These are phyloP conservation scores for Apaloderma vittatum DNA, from an alignment of 2,113 vertebrate species.

Conservation along the genomic window DNA sequence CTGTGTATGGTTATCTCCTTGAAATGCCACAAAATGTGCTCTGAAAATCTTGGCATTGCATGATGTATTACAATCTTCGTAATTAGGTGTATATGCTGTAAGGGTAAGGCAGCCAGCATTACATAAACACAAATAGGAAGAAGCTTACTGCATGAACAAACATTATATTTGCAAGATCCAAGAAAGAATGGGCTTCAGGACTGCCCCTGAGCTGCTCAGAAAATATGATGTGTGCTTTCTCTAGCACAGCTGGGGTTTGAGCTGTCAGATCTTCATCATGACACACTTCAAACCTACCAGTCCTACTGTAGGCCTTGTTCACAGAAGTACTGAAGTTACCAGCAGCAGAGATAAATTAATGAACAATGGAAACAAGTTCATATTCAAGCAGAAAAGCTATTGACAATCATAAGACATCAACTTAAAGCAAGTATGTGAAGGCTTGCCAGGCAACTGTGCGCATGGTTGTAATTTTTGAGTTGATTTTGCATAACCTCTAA, in stretches of 20 bases:
- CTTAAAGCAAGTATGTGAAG: neutral
- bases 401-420: neutral
- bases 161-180: neutral
- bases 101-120: neutral
- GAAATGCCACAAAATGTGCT: neutral
- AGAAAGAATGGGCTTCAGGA: neutral
- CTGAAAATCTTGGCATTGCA: neutral
- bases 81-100: neutral
- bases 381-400: neutral
- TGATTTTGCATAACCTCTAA: neutral
- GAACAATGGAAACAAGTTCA: neutral
- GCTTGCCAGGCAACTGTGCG: neutral
- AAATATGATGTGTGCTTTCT: neutral
- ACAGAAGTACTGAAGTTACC: neutral
- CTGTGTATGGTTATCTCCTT: neutral
- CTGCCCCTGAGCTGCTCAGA: neutral
- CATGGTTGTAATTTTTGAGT: neutral
- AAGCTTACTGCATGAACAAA: neutral
- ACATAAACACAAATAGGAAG: neutral
- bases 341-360: neutral
- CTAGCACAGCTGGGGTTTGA: neutral
- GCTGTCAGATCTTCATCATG: neutral
- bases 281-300: neutral
- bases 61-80: neutral
- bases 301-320: fast-evolving